Evolutionary conservation across 2,888 invertebrate species (phyloP).

Genomic region (Archaeoteleia sp.): DNA sequence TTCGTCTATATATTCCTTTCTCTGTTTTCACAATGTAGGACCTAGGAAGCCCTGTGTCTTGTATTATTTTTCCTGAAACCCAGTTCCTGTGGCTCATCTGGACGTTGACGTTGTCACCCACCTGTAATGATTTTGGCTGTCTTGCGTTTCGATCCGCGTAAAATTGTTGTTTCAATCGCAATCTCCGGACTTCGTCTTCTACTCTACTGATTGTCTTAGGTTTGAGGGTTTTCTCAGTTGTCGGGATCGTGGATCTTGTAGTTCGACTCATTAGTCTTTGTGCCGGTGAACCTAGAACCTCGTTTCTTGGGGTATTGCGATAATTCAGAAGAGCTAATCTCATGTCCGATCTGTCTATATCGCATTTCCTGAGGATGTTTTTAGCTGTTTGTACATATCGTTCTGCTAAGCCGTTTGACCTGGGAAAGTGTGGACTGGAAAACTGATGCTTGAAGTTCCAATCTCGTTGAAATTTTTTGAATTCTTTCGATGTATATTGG

Average conservation of each 20-base stretch:
- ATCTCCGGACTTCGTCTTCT: too few species aligned
- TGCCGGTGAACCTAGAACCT: slow-evolving; percentile 13
- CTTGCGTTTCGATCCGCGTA: too few species aligned
- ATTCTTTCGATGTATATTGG: neutral
- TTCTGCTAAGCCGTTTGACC: slow-evolving; percentile 31
- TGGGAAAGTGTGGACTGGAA: slow-evolving; percentile 22
- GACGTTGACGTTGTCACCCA: too few species aligned
- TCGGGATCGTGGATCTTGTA: neutral
- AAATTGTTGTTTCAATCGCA: too few species aligned
- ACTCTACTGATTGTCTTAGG: too few species aligned
- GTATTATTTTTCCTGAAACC: too few species aligned
- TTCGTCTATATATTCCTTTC: too few species aligned
- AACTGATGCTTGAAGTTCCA: slow-evolving; percentile 24
- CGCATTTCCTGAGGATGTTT: slow-evolving; percentile 27
- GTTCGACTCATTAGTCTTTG: slow-evolving; percentile 12
- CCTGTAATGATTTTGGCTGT: too few species aligned
- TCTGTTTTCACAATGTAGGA: too few species aligned
- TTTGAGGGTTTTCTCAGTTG: too few species aligned
- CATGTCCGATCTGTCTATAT: slow-evolving; percentile 26
- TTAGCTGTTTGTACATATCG: slow-evolving; percentile 21
- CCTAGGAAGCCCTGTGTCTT: too few species aligned
- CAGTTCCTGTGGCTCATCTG: too few species aligned
- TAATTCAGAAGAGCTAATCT: slow-evolving; percentile 39
- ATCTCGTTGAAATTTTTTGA: slow-evolving; percentile 1
- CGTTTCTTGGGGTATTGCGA: slow-evolving; percentile 32